phyloP scores from a whole-genome alignment of 2,797 vertebrate species.

The Siniperca scherzeri region DNA sequence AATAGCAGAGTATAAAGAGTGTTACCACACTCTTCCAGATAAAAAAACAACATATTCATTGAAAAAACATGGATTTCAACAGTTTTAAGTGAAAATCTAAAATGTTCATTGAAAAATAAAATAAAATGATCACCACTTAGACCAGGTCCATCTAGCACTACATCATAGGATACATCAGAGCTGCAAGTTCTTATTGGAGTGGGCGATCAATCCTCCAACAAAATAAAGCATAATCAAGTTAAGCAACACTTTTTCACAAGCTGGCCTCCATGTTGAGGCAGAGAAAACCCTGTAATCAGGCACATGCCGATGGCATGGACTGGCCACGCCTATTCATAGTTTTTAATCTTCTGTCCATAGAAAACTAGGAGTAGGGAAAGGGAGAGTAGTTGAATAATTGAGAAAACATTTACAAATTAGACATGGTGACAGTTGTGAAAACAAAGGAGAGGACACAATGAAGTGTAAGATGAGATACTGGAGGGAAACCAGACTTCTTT shows the following conservation, averaged over 20 bases:
- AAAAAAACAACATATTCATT: no score
- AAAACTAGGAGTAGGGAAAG: background rate
- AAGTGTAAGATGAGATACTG: constrained; percentile 4
- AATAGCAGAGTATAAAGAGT: background rate
- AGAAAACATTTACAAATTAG: background rate
- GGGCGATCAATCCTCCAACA: background rate
- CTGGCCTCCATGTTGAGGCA: background rate
- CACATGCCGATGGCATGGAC: background rate
- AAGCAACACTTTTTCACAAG: background rate
- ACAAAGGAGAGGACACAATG: background rate
- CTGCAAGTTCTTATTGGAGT: background rate
- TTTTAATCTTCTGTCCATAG: background rate
- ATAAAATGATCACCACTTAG: background rate
- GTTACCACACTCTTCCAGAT: background rate
- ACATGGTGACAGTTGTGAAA: constrained; percentile 8
- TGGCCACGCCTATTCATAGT: background rate
- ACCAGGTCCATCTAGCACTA: background rate
- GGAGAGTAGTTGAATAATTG: background rate
- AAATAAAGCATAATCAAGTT: background rate
- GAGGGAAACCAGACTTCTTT: constrained; percentile 5
- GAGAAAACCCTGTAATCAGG: background rate
- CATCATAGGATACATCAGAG: background rate
- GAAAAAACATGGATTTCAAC: background rate
- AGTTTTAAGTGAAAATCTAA: background rate
- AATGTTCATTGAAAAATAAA: background rate